Base-by-base conservation (phyloP, 2,797 vertebrate genomes). In the Oreonectes daqikongensis region DNA sequence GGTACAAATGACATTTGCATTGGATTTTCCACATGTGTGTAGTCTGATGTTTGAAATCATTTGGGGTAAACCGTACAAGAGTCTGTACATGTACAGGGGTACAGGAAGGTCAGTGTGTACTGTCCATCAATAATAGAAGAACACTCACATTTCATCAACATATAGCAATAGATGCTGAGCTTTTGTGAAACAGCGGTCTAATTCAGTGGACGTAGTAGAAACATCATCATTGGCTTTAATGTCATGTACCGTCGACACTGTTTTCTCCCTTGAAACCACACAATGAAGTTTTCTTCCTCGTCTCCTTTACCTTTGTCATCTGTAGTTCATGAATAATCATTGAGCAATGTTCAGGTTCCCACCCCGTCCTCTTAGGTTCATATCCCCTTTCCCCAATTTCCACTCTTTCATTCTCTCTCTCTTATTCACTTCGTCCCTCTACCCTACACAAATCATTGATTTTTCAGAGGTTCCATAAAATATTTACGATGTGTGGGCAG, bases 401-500 rank as follows among this genome's bases (percentile, higher is more conserved):
- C 63, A 15, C 69, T 52, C 55, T 74, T 68, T 72, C 38, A 18
- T 53, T 75, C 48, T 44, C 26, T 38, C 42, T 82, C 74, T 35
- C 35, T 85, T 68, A 42, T 48, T 67, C 69, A 11, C 75, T 68
- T 70, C 24, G 17, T 78, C 70, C 18, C 53, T 72, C n/a, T 35
- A 74, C 40, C 48, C 57, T 68, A 69, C 38, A 91, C 87, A 90
- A 88, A 89, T 86, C 88, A 90, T 89, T 85, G 89, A 90, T 89
- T 90, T 91, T 90, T 89, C 86, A 84, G 84, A 85, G 87, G 83
- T 79, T 86, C 81, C 84, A 91, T 92, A 82, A 93, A 93, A 92
- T 92, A 93, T 93, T 92, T 90, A 93, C 88, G 76, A 81, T 88
- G 86, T 90, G 90, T 90, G 88, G 87, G 87, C 86, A 87, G 87